Percentiles rank a stretch among this genome's conserved stretches.
These are phyloP conservation scores for Augochlora pura DNA, from an alignment of 1,140 invertebrate species.

Conservation along the genomic window DNA sequence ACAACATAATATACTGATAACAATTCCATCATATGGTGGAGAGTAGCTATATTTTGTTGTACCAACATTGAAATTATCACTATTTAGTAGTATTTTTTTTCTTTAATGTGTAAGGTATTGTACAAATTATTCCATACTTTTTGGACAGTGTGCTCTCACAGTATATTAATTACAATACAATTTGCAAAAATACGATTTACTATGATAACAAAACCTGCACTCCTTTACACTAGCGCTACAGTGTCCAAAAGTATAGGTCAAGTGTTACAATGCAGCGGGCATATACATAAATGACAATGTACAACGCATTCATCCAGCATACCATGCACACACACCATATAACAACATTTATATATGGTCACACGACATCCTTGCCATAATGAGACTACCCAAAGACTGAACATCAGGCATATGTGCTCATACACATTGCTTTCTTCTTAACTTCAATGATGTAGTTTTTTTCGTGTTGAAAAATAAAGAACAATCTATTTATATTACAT, in stretches of 20 bases:
- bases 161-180: slow-evolving; percentile 63
- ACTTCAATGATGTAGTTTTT: slow-evolving; percentile 54
- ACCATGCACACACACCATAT: slow-evolving; percentile 44
- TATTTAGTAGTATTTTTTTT: slow-evolving; percentile 57
- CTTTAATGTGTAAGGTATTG: slow-evolving; percentile 66
- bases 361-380: slow-evolving; percentile 42
- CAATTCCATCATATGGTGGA: slow-evolving; percentile 72
- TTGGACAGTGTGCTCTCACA: slow-evolving; percentile 73
- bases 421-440: slow-evolving; percentile 66
- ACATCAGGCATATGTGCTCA: slow-evolving; percentile 68
- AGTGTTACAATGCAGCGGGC: slow-evolving; percentile 71
- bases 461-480: slow-evolving; percentile 73
- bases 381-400: slow-evolving; percentile 57
- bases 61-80: slow-evolving; percentile 74
- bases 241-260: slow-evolving; percentile 76
- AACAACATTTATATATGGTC: slow-evolving; percentile 59
- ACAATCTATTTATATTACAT: slow-evolving; percentile 69
- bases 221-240: slow-evolving; percentile 64
- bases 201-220: slow-evolving; percentile 70
- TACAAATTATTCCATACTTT: slow-evolving; percentile 77
- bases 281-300: slow-evolving; percentile 64
- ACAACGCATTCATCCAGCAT: slow-evolving; percentile 53
- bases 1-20: slow-evolving; percentile 76
- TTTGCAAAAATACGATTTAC: slow-evolving; percentile 73
- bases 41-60: slow-evolving; percentile 74